Percentiles rank a stretch among this genome's conserved stretches.
Evolutionary conservation across 2,888 invertebrate genomes (phyloP).

Genomic region (Diabrotica balteata): DNA sequence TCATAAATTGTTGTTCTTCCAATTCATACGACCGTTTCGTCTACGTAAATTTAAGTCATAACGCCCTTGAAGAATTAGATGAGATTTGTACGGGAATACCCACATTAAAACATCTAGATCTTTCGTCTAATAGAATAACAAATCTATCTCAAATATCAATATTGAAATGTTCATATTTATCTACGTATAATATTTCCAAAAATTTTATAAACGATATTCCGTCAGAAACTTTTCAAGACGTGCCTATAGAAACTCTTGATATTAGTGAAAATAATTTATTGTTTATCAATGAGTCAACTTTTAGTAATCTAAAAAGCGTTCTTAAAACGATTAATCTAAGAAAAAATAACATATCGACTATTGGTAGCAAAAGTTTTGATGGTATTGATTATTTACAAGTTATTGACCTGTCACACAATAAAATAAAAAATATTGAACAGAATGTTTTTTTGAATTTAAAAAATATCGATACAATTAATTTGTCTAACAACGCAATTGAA

Average conservation of each 20-base stretch:
- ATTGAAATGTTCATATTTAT: background rate
- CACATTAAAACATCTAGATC: background rate
- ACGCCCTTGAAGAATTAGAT: background rate
- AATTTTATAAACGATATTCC: too few relatives aligned
- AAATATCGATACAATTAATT: constrained; percentile 2
- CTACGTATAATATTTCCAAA: background rate
- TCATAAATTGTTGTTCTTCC: background rate
- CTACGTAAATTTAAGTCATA: background rate
- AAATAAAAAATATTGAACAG: constrained; percentile 1
- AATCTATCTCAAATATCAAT: background rate
- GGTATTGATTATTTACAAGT: background rate
- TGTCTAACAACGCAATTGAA: constrained; percentile 5
- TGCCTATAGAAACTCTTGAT: too few relatives aligned
- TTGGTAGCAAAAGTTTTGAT: background rate
- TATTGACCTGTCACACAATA: constrained; percentile 8
- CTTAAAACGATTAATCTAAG: constrained; percentile 1
- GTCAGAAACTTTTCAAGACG: too few relatives aligned
- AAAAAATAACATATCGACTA: constrained; percentile 1
- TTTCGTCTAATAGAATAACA: background rate
- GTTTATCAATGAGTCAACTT: too few relatives aligned
- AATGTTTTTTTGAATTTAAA: constrained; percentile 5
- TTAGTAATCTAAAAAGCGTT: too few relatives aligned
- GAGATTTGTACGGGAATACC: background rate
- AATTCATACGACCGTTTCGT: too few relatives aligned
- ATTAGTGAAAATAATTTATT: too few relatives aligned